Evolutionary conservation across 2,113 vertebrate genomes (phyloP).

Genomic region (Pavo muticus): DNA sequence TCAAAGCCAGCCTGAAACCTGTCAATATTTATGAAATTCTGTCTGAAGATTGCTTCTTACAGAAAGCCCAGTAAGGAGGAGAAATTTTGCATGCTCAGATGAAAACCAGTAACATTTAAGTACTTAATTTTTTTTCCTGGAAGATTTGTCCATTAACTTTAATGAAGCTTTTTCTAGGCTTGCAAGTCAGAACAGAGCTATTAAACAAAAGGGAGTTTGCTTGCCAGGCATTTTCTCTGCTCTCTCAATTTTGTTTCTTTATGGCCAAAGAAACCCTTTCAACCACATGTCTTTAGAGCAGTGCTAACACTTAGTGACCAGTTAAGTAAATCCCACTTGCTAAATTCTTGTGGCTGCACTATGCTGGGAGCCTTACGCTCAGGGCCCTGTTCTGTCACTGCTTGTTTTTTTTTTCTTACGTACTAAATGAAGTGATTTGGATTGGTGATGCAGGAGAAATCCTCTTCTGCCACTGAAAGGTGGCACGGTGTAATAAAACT

Average conservation of each 20-base stretch:
- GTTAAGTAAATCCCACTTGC: conserved; percentile 49
- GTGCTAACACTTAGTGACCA: conserved; percentile 60
- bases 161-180: conserved; percentile 73
- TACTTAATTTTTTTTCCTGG: background rate
- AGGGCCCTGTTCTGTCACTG: conserved; percentile 55
- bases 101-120: conserved; percentile 57
- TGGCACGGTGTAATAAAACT: background rate
- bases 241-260: conserved; percentile 44
- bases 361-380: conserved; percentile 49
- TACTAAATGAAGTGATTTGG: conserved; percentile 33
- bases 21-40: conserved; percentile 7
- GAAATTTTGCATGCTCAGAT: conserved; percentile 61
- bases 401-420: conserved; percentile 28
- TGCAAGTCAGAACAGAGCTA: conserved; percentile 55
- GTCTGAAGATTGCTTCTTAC: background rate
- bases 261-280: conserved; percentile 55
- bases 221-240: conserved; percentile 61
- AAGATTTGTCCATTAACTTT: conserved; percentile 79
- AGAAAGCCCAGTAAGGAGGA: background rate
- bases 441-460: conserved; percentile 37
- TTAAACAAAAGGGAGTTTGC: conserved; percentile 61
- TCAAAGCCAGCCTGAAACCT: conserved; percentile 36
- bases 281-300: conserved; percentile 56
- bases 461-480: conserved; percentile 19
- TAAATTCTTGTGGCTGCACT: conserved; percentile 63